These are phyloP conservation scores for Linnaemya tessellans DNA, from an alignment of 2,888 invertebrate species.

Conservation along the genomic window DNA sequence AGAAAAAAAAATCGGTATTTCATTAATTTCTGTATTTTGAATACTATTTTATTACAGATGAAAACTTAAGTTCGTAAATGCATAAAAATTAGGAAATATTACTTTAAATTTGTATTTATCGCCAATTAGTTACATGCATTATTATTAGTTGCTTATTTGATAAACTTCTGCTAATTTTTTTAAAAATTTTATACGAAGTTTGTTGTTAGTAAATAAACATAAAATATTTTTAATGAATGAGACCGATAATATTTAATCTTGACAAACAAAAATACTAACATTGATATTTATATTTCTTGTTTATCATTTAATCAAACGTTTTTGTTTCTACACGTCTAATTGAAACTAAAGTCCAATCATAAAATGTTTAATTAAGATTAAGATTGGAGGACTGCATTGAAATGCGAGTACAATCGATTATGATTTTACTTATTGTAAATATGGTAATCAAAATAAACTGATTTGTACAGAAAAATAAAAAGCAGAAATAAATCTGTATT, in stretches of 20 bases:
- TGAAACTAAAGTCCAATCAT: constrained; percentile 53
- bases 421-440: background rate
- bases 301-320: constrained; percentile 1
- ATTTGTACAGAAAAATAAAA: too few relatives aligned
- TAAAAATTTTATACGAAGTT: too few relatives aligned
- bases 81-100: background rate
- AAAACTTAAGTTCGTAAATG: too few relatives aligned
- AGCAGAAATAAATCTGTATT: background rate
- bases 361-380: constrained; percentile 35
- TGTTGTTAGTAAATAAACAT: too few relatives aligned
- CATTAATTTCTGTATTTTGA: too few relatives aligned
- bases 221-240: too few relatives aligned
- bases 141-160: too few relatives aligned
- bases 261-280: background rate
- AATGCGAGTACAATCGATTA: background rate
- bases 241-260: background rate
- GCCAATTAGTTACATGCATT: too few relatives aligned
- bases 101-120: too few relatives aligned
- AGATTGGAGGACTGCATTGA: constrained; percentile 16
- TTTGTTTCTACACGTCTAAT: background rate
- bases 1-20: too few relatives aligned
- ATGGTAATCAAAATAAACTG: constrained; percentile 13
- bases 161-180: too few relatives aligned
- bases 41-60: too few relatives aligned
- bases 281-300: background rate